Percentiles rank a stretch among this genome's conserved stretches.
These are phyloP conservation scores for Melanophora roralis DNA, from an alignment of 2,888 invertebrate species.

Conservation along the genomic window DNA sequence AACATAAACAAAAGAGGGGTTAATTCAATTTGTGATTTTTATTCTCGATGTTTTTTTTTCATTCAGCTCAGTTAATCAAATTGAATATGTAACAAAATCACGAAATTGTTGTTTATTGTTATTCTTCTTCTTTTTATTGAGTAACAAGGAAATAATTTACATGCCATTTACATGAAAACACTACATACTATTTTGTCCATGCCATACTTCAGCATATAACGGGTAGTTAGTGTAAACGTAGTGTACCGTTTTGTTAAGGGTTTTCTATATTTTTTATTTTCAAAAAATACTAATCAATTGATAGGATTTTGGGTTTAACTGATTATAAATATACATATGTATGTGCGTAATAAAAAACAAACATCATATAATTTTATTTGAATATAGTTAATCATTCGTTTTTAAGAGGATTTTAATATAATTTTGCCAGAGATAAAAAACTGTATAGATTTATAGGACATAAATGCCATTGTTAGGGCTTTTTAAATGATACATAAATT, in stretches of 20 bases:
- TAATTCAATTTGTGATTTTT: conserved; percentile 57
- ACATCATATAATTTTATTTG: conserved; percentile 35
- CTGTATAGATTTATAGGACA: conserved; percentile 36
- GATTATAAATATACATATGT: too few relatives aligned
- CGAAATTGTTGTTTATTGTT: conserved; percentile 43
- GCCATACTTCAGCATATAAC: not conserved
- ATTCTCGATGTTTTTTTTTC: conserved; percentile 7
- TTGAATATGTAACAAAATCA: conserved; percentile 49
- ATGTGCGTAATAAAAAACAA: conserved; percentile 27
- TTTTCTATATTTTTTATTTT: conserved; percentile 18
- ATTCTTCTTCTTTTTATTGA: not conserved
- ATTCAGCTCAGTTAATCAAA: conserved; percentile 10
- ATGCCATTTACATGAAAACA: conserved; percentile 23
- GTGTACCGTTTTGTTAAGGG: not conserved
- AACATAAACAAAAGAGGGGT: conserved; percentile 14
- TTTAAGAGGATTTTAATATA: conserved; percentile 56
- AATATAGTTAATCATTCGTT: conserved; percentile 39
- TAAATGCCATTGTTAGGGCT: conserved; percentile 30
- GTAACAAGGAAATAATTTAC: conserved; percentile 56
- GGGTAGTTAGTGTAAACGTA: not conserved
- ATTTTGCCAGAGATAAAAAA: conserved; percentile 30
- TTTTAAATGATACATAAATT: conserved; percentile 1
- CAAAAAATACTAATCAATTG: conserved; percentile 37
- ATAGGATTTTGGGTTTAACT: conserved; percentile 32
- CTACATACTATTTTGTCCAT: not conserved